Evolutionary conservation across 2,113 vertebrate genomes (phyloP).

Genomic region (Girardinichthys multiradiatus): DNA sequence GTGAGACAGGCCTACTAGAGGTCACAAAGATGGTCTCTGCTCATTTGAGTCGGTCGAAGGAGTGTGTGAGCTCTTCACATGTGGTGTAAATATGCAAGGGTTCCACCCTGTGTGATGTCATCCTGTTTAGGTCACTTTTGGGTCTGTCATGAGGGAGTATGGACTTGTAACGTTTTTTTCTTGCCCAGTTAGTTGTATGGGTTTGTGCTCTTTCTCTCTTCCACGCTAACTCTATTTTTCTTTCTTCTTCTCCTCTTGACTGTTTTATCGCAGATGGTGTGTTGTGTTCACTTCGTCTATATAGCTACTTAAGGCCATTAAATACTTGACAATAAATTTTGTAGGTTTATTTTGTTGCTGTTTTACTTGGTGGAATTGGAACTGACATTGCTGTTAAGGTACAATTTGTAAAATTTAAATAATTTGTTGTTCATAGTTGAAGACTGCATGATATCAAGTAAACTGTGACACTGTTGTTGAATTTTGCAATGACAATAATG

Average conservation of each 20-base stretch:
- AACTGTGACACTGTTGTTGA: background rate
- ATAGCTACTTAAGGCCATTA: too few relatives aligned
- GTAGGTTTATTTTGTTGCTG: background rate
- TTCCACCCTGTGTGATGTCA: conserved; percentile 7
- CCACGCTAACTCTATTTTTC: too few relatives aligned
- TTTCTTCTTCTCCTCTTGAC: too few relatives aligned
- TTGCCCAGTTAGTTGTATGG: conserved; percentile 17
- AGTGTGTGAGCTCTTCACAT: background rate
- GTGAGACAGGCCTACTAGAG: background rate
- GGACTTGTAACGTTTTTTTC: conserved; percentile 17
- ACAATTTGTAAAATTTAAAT: background rate
- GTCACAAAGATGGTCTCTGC: background rate
- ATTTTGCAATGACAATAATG: background rate
- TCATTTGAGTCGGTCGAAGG: too few relatives aligned
- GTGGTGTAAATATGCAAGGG: background rate
- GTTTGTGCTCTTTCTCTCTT: background rate
- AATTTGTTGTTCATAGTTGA: too few relatives aligned
- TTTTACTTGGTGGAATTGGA: background rate
- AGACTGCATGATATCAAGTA: background rate
- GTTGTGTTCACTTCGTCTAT: too few relatives aligned
- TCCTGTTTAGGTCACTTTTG: conserved; percentile 2
- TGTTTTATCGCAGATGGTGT: too few relatives aligned
- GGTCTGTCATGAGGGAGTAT: conserved; percentile 18
- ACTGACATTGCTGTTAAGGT: background rate
- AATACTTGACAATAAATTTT: too few relatives aligned